Conservation (phyloP, 2,797 vertebrate species). For the Cirrhinus molitorella region DNA sequence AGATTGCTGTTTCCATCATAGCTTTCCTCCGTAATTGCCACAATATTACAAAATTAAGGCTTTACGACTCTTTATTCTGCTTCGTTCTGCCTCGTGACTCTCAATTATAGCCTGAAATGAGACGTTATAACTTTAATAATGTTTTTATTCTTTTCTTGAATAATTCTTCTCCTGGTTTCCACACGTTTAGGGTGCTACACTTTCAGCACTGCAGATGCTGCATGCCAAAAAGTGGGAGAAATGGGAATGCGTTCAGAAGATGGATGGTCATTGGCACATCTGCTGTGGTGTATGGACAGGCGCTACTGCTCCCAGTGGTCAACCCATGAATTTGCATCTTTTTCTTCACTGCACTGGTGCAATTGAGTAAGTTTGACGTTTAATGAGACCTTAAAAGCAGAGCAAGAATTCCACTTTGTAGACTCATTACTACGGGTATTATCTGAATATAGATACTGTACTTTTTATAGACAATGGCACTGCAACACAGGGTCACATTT, state of each 20-base stretch:
- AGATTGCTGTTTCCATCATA: conserved; percentile 52
- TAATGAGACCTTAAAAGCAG: background rate
- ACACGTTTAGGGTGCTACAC: background rate
- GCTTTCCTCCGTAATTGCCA: conserved; percentile 50
- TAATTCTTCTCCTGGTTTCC: conserved; percentile 2
- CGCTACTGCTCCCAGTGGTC: background rate
- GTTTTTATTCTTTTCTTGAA: conserved; percentile 41
- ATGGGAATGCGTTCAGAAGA: background rate
- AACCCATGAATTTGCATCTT: background rate
- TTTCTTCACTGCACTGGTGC: background rate
- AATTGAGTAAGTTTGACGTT: background rate
- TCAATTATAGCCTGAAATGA: conserved; percentile 47
- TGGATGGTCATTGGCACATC: background rate
- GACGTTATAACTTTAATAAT: conserved; percentile 39
- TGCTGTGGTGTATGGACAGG: background rate
- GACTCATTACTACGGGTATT: background rate
- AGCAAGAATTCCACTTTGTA: background rate
- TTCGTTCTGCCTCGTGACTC: conserved; percentile 45
- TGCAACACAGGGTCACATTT: background rate
- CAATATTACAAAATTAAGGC: conserved; percentile 54
- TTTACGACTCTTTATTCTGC: conserved; percentile 42
- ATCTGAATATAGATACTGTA: background rate
- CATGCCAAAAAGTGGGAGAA: background rate
- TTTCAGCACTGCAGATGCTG: conserved; percentile 12
- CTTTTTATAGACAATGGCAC: background rate